Evolutionary conservation across 2,113 vertebrate species (phyloP).

Genomic region (Ailuropoda melanoleuca): DNA sequence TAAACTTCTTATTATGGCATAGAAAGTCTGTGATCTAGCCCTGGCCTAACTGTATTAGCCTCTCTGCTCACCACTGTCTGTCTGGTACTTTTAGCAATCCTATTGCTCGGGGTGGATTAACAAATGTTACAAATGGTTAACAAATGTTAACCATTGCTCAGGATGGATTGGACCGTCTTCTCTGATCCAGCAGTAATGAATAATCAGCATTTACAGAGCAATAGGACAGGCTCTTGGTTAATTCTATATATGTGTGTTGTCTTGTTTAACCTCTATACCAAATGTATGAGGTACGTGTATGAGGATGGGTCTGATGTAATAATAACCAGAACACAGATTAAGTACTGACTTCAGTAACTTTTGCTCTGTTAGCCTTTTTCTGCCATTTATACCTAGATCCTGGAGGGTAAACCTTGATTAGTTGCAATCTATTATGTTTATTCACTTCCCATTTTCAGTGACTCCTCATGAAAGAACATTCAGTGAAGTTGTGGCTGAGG

Average conservation of each 20-base stretch:
- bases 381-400: neutral
- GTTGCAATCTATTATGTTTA: neutral
- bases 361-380: neutral
- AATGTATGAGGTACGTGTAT: neutral
- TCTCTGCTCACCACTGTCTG: neutral
- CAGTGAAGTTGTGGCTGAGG: neutral
- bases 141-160: neutral
- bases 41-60: neutral
- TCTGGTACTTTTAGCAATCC: neutral
- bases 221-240: neutral
- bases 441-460: neutral
- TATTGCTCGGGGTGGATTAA: neutral
- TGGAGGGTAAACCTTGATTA: neutral
- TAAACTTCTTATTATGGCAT: neutral
- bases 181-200: neutral
- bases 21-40: neutral
- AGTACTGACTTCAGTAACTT: neutral
- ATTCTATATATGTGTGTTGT: neutral
- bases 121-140: neutral
- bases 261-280: neutral
- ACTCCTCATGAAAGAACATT: neutral
- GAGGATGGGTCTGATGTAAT: neutral
- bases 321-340: neutral
- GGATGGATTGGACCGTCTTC: neutral
- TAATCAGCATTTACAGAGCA: neutral